Percentiles rank a stretch among this genome's conserved stretches.
phyloP scores from a whole-genome alignment of 2,888 invertebrate genomes.

The Brachyopa scutellaris region DNA sequence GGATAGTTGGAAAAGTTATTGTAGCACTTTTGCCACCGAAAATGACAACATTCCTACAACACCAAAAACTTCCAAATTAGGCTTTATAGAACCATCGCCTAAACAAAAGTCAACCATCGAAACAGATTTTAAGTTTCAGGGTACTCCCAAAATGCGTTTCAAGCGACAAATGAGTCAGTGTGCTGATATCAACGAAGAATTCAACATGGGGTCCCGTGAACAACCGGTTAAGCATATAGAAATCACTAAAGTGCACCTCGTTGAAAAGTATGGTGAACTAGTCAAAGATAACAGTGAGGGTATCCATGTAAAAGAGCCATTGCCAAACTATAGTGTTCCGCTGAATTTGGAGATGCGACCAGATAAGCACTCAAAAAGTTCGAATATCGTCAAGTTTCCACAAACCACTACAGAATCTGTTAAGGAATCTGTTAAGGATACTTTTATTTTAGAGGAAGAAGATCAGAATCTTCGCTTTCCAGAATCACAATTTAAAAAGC shows the following conservation, averaged over 20 bases:
- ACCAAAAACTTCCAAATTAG: neutral
- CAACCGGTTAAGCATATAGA: too few species aligned
- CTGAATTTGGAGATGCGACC: slow-evolving; percentile 17
- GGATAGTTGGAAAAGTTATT: too few species aligned
- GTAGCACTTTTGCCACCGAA: neutral
- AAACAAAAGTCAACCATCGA: neutral
- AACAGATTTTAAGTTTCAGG: slow-evolving; percentile 7
- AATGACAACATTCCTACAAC: neutral
- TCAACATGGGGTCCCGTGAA: too few species aligned
- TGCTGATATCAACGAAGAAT: slow-evolving; percentile 30
- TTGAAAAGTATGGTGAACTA: neutral
- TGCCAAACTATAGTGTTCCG: neutral
- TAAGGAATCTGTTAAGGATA: neutral
- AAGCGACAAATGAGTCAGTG: slow-evolving; percentile 42
- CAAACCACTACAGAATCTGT: neutral
- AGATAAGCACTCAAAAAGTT: neutral
- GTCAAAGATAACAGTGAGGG: neutral
- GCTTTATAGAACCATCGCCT: slow-evolving; percentile 16
- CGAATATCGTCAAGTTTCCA: neutral
- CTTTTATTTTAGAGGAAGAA: neutral
- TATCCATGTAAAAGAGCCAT: neutral
- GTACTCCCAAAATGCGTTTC: slow-evolving; percentile 24
- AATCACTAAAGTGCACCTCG: too few species aligned
- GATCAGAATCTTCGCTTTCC: slow-evolving; percentile 32
- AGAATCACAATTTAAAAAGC: slow-evolving; percentile 43